Percentiles rank a stretch among this genome's conserved stretches.
phyloP scores from a whole-genome alignment of 2,888 invertebrate species.

The Lochmaea crataegi region DNA sequence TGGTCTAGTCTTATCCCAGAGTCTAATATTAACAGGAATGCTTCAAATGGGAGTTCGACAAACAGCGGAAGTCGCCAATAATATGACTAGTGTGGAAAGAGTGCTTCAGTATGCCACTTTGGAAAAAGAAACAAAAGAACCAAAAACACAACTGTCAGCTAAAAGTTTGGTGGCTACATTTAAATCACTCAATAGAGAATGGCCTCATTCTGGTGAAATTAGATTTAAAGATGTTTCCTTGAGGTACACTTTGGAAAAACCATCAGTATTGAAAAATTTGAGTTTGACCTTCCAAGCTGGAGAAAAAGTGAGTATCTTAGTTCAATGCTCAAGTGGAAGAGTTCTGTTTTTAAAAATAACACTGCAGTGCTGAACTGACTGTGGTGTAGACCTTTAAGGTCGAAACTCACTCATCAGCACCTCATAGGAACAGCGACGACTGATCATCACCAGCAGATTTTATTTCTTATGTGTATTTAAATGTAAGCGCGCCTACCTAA shows the following conservation, averaged over 20 bases:
- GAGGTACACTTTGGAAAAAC: conserved; percentile 71
- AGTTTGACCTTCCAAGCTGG: conserved; percentile 73
- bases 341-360: too few species aligned
- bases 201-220: conserved; percentile 74
- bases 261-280: conserved; percentile 76
- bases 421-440: too few species aligned
- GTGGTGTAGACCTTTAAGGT: too few species aligned
- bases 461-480: too few species aligned
- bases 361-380: too few species aligned
- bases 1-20: conserved; percentile 78
- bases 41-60: conserved; percentile 84
- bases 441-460: too few species aligned
- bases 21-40: conserved; percentile 80
- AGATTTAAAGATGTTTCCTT: conserved; percentile 72
- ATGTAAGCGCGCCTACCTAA: too few species aligned
- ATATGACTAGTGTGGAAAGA: conserved; percentile 85
- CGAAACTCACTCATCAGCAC: too few species aligned
- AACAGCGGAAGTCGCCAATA: conserved; percentile 78
- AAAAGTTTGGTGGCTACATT: conserved; percentile 32
- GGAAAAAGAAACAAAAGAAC: conserved; percentile 71
- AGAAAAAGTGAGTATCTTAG: conserved; percentile 69
- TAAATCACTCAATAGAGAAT: conserved; percentile 67
- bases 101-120: conserved; percentile 83
- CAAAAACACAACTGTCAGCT: conserved; percentile 19
- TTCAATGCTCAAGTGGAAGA: too few species aligned